A percentile compares a stretch with the other conserved stretches of the same genome.
Evolutionary conservation across 2,113 vertebrate genomes (phyloP).

Genomic region (Megaceryle torquata): DNA sequence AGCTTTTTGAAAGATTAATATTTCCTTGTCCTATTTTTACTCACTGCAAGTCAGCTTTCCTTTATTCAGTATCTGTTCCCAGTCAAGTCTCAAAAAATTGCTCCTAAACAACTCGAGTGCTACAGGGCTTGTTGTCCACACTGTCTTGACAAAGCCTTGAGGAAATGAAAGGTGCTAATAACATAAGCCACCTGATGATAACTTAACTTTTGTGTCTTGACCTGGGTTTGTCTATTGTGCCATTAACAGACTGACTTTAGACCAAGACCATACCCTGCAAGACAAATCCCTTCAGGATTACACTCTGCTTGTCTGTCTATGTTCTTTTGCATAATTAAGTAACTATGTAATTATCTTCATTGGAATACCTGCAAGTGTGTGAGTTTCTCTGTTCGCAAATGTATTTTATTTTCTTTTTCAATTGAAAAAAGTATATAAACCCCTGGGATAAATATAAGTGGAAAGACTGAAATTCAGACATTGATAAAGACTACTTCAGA

Average conservation of each 20-base stretch:
- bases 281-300: background rate
- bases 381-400: background rate
- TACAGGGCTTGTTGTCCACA: background rate
- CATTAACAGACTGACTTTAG: background rate
- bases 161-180: background rate
- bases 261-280: background rate
- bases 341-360: background rate
- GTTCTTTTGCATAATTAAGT: background rate
- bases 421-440: background rate
- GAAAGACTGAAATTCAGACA: background rate
- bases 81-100: background rate
- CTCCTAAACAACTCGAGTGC: background rate
- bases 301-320: background rate
- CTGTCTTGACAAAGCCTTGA: background rate
- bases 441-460: background rate
- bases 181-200: background rate
- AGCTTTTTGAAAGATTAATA: background rate
- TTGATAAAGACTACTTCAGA: background rate
- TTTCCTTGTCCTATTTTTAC: background rate
- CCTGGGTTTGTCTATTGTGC: background rate
- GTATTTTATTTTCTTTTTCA: background rate
- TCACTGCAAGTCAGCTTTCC: background rate
- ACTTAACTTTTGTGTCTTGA: background rate
- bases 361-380: fast-evolving
- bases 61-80: background rate